Evolutionary conservation across 2,888 invertebrate genomes (phyloP).

Genomic region (Zaprionus bogoriensis): DNA sequence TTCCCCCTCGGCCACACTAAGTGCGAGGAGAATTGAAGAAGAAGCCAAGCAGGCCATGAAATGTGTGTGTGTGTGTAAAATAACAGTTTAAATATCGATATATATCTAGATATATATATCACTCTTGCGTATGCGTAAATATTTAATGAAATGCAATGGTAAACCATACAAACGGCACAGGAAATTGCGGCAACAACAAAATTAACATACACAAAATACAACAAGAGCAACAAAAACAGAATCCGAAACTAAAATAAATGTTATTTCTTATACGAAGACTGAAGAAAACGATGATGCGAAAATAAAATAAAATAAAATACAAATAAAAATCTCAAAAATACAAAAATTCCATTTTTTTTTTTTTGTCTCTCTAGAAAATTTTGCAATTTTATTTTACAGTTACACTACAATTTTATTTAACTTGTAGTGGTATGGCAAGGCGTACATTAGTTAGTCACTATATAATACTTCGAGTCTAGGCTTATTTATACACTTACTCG

Average conservation of each 20-base stretch:
- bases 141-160: slow-evolving; percentile 44
- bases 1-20: slow-evolving; percentile 6
- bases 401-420: neutral
- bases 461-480: too few relatives aligned
- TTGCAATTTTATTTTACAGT: neutral
- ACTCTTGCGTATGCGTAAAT: slow-evolving; percentile 40
- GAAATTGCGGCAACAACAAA: slow-evolving; percentile 45
- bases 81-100: slow-evolving; percentile 36
- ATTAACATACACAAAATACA: slow-evolving; percentile 42
- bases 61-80: slow-evolving; percentile 39
- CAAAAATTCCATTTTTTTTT: neutral
- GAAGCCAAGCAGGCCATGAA: slow-evolving; percentile 18
- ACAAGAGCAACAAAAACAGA: slow-evolving; percentile 25
- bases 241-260: slow-evolving; percentile 64
- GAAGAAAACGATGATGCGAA: slow-evolving; percentile 79
- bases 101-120: slow-evolving; percentile 7
- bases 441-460: too few relatives aligned
- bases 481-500: too few relatives aligned
- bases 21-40: slow-evolving; percentile 30
- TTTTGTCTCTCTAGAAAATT: neutral
- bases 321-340: slow-evolving; percentile 30
- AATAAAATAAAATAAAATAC: slow-evolving; percentile 60
- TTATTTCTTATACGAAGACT: slow-evolving; percentile 83
- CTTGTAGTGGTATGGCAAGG: too few relatives aligned
- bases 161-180: slow-evolving; percentile 31